Conservation (phyloP, 2,797 vertebrate genomes). For the Synaphobranchus kaupii region DNA sequence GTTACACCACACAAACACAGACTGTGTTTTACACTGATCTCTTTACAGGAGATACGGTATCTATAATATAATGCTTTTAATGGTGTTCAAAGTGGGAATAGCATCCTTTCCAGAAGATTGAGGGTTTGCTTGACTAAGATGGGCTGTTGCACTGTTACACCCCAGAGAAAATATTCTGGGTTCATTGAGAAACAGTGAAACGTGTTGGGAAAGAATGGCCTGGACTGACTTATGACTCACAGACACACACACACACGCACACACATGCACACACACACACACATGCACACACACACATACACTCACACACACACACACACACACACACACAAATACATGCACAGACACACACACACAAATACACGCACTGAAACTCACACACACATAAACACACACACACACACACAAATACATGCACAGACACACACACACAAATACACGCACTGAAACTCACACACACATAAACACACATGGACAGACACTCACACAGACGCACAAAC, state of each 20-base stretch:
- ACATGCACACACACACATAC: too few species aligned
- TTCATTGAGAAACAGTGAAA: background rate
- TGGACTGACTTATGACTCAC: background rate
- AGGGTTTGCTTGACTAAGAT: background rate
- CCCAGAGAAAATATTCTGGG: background rate
- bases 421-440: too few species aligned
- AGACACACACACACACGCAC: too few species aligned
- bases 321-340: too few species aligned
- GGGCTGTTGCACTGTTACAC: background rate
- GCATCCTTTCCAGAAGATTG: background rate
- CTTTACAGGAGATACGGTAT: background rate
- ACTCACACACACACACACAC: too few species aligned
- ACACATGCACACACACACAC: too few species aligned
- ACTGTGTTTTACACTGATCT: background rate
- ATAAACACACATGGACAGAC: too few species aligned
- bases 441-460: too few species aligned
- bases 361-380: background rate
- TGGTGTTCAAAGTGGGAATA: background rate
- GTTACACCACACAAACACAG: too few species aligned
- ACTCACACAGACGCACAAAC: too few species aligned
- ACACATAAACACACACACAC: too few species aligned
- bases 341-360: background rate
- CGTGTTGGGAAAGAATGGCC: constrained; percentile 4
- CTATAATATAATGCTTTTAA: background rate
- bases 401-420: too few species aligned